Conservation (phyloP, 2,113 vertebrate genomes). For the Hypocryptadius cinnamomeus region DNA sequence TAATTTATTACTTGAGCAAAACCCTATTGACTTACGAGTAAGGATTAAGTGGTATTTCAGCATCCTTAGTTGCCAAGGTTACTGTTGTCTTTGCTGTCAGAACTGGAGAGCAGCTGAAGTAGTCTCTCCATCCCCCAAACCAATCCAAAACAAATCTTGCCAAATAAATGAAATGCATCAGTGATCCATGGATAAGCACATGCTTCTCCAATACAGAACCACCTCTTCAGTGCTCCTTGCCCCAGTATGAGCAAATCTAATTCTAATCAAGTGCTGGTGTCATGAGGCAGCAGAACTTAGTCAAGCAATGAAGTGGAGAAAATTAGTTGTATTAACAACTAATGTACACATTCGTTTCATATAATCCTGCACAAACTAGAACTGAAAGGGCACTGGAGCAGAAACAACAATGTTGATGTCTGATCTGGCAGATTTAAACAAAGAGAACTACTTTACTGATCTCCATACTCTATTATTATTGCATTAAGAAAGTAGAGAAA, state of each 20-base stretch:
- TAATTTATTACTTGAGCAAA: slow-evolving; percentile 2
- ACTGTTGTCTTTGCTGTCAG: background rate
- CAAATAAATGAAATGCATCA: background rate
- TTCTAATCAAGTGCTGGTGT: slow-evolving; percentile 35
- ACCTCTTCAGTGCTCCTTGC: background rate
- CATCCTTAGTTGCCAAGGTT: background rate
- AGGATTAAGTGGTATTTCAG: slow-evolving; percentile 1
- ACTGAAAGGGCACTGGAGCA: background rate
- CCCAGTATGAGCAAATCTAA: background rate
- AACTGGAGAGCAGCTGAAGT: background rate
- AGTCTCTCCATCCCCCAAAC: background rate
- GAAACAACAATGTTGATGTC: background rate
- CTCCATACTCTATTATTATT: background rate
- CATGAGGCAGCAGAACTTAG: slow-evolving; percentile 15
- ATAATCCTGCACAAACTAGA: background rate
- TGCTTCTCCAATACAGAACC: background rate
- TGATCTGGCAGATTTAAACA: background rate
- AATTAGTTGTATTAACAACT: slow-evolving; percentile 23
- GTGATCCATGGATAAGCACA: background rate
- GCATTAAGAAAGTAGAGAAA: background rate
- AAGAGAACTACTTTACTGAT: slow-evolving; percentile 1
- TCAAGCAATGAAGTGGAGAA: slow-evolving; percentile 30
- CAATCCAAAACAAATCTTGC: background rate
- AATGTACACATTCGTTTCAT: background rate
- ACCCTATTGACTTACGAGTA: background rate